phyloP scores from a whole-genome alignment of 2,113 vertebrate species.

The Psilopsiagon aurifrons region DNA sequence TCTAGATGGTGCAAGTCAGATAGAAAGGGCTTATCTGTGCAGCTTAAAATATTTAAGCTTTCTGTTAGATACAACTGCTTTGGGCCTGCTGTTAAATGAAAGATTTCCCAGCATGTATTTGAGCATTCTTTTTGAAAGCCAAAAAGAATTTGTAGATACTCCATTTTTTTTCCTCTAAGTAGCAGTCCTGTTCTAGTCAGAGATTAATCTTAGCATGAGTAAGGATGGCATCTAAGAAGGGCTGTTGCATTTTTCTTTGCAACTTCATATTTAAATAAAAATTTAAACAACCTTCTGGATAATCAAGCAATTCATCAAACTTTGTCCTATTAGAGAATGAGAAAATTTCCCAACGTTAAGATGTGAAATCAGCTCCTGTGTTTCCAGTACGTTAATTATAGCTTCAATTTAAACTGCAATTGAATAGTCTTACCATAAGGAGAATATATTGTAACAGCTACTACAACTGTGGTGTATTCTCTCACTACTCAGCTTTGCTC shows the following conservation, averaged over 20 bases:
- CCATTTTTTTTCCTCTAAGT: not conserved
- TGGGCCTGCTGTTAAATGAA: not conserved
- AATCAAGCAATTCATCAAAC: not conserved
- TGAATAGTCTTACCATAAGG: not conserved
- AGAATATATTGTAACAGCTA: not conserved
- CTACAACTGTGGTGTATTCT: not conserved
- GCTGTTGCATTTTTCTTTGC: not conserved
- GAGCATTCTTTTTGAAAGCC: not conserved
- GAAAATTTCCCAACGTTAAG: not conserved
- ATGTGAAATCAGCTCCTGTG: not conserved
- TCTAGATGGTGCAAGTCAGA: not conserved
- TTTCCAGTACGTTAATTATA: not conserved
- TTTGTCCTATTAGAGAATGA: not conserved
- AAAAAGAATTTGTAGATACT: not conserved
- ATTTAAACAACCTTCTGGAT: not conserved
- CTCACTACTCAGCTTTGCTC: not conserved
- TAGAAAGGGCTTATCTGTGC: not conserved
- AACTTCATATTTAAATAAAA: not conserved
- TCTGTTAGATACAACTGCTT: not conserved
- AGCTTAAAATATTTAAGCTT: not conserved
- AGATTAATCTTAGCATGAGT: not conserved
- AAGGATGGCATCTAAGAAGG: not conserved
- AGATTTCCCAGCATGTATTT: not conserved
- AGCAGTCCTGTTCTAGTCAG: not conserved
- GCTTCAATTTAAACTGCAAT: not conserved